Base-by-base conservation (phyloP, 2,888 invertebrate species). In the Cyclophora albipunctata region DNA sequence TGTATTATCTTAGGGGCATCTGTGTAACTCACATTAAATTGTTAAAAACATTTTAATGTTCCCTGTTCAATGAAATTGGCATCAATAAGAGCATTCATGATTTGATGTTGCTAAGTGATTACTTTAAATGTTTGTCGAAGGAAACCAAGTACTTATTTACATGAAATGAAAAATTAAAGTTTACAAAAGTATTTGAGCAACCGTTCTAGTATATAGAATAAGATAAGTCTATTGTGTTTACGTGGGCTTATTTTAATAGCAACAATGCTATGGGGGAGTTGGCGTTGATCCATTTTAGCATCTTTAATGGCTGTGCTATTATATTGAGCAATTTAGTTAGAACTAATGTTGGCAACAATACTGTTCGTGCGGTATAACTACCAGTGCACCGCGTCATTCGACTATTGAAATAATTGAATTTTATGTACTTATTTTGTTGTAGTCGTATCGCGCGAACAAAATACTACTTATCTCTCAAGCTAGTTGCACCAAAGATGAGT, bases 251-350 rank as follows among this genome's bases (percentile, higher is more conserved):
- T 52, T 45, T 40, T 34, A 52, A 46, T 54, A 55, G 55, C 55
- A 42, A 43, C 54, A 41, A 49, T 49, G 57, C 69, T 69, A 66
- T 66, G 55, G 50, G 54, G 66, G 50, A 54, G 66, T 71, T 79
- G 78, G 78, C 80, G 67, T 62, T 62, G 64, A 68, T 75, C 78
- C 77, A 76, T 62, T 58, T 66, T 62, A 72, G 71, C 71, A 72
- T 76, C 64, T 68, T 73, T 66, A 73, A 81, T 78, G 84, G 84
- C 84, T 84, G 84, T 84, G 84, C 78, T 73, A 71, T 68, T 62
- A 60, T 71, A 68, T 64, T 64, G 64, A 64, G 64, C 66, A 66
- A 67, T 67, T 58, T 61, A 64, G 63, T 60, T 59, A 65, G 67
- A 59, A 53, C 61, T 60, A 56, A 53, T 59, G 57, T 64, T 67